Evolutionary conservation across 2,888 invertebrate species (phyloP).

Genomic region (Parnassius mnemosyne): DNA sequence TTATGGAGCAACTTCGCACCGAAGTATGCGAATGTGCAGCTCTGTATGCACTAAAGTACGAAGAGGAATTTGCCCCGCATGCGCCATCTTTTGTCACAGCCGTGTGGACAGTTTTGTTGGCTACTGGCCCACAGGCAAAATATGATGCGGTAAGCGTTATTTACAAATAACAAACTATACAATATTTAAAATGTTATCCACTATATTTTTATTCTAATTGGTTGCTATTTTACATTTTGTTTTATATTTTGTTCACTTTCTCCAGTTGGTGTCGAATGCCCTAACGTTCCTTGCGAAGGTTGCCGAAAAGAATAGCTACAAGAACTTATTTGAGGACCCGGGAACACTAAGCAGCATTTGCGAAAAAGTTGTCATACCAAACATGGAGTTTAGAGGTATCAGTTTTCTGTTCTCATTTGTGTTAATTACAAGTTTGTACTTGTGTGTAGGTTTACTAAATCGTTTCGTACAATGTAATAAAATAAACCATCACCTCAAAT

Average conservation of each 20-base stretch:
- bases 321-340: slow-evolving; percentile 93
- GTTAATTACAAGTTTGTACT: not conserved
- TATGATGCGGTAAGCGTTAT: slow-evolving; percentile 89
- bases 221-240: not conserved
- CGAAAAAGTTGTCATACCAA: slow-evolving; percentile 99
- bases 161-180: not conserved
- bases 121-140: slow-evolving; percentile 91
- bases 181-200: not conserved
- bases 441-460: too few species aligned
- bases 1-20: slow-evolving; percentile 94
- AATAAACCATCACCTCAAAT: too few species aligned
- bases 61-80: slow-evolving; percentile 96
- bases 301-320: slow-evolving; percentile 93
- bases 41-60: slow-evolving; percentile 98
- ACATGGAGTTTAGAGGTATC: slow-evolving; percentile 95
- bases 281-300: slow-evolving; percentile 97
- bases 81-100: slow-evolving; percentile 96
- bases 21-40: slow-evolving; percentile 98
- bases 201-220: not conserved
- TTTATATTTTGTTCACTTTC: slow-evolving; percentile 36
- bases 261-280: slow-evolving; percentile 95
- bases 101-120: slow-evolving; percentile 94
- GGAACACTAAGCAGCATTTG: slow-evolving; percentile 94
- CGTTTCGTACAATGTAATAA: too few species aligned
- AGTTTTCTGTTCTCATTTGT: not conserved